Percentiles rank a stretch among this genome's conserved stretches.
phyloP scores from a whole-genome alignment of 2,888 invertebrate species.

The Abscondita cerata region DNA sequence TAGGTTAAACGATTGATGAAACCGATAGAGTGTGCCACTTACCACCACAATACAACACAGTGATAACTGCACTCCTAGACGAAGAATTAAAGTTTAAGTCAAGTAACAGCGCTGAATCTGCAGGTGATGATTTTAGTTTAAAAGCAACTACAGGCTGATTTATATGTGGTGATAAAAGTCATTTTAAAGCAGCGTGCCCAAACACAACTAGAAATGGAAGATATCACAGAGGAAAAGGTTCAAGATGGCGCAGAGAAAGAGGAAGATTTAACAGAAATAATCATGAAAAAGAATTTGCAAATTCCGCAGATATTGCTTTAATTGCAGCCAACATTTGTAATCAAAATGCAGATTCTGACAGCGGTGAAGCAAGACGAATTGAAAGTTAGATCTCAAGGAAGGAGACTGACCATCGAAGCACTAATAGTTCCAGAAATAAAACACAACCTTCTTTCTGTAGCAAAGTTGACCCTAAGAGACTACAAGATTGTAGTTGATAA shows the following conservation, averaged over 20 bases:
- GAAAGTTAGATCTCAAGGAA: neutral
- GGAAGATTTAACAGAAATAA: too few relatives aligned
- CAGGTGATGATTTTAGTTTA: neutral
- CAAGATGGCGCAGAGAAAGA: neutral
- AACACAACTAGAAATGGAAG: neutral
- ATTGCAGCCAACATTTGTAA: too few relatives aligned
- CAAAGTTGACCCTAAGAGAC: neutral
- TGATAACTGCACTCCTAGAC: slow-evolving; percentile 41
- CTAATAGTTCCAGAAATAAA: neutral
- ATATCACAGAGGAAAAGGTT: neutral
- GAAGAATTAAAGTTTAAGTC: slow-evolving; percentile 26
- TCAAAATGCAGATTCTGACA: neutral
- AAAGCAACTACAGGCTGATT: slow-evolving; percentile 12
- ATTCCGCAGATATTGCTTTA: neutral
- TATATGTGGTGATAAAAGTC: neutral
- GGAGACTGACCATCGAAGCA: neutral
- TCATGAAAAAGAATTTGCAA: too few relatives aligned
- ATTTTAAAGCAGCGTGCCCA: neutral
- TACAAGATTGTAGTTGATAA: neutral
- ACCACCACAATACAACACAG: slow-evolving; percentile 34
- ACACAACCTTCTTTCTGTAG: neutral
- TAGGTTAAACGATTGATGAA: too few relatives aligned
- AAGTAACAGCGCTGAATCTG: neutral
- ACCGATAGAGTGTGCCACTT: slow-evolving; percentile 39
- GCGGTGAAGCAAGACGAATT: too few relatives aligned